Evolutionary conservation across 1,140 invertebrate species (phyloP).

Genomic region (Hetaerina americana): DNA sequence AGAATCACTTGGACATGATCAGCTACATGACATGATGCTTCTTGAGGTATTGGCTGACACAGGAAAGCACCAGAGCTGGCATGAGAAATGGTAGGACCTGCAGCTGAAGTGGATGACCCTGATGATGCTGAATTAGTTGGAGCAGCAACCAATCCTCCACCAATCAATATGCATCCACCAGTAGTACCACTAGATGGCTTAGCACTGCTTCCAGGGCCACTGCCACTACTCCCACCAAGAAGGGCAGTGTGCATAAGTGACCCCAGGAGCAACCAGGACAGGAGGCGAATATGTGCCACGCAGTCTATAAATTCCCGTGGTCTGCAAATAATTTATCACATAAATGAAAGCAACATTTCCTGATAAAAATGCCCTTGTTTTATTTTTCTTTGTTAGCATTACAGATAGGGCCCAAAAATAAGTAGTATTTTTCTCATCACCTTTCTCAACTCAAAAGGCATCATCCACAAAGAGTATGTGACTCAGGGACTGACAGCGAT

Average conservation of each 20-base stretch:
- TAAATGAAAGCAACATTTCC: no score
- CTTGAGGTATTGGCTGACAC: slow-evolving; percentile 85
- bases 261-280: slow-evolving; percentile 92
- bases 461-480: no score
- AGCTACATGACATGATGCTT: slow-evolving; percentile 88
- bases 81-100: background rate
- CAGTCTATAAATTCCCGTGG: slow-evolving; percentile 92
- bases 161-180: background rate
- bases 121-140: background rate
- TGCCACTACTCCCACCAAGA: slow-evolving; percentile 23
- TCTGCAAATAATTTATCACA: slow-evolving; percentile 42
- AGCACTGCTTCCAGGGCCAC: background rate
- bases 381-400: background rate
- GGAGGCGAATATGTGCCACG: slow-evolving; percentile 80
- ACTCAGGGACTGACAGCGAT: no score
- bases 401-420: background rate
- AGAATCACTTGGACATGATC: slow-evolving; percentile 93
- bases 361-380: no score
- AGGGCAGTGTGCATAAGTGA: slow-evolving; percentile 79
- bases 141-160: background rate
- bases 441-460: no score
- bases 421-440: no score
- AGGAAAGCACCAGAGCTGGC: slow-evolving; percentile 12
- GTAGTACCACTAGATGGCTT: background rate
- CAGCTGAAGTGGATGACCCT: background rate